phyloP scores from a whole-genome alignment of 2,888 invertebrate species.

The Seira sanloemensis region DNA sequence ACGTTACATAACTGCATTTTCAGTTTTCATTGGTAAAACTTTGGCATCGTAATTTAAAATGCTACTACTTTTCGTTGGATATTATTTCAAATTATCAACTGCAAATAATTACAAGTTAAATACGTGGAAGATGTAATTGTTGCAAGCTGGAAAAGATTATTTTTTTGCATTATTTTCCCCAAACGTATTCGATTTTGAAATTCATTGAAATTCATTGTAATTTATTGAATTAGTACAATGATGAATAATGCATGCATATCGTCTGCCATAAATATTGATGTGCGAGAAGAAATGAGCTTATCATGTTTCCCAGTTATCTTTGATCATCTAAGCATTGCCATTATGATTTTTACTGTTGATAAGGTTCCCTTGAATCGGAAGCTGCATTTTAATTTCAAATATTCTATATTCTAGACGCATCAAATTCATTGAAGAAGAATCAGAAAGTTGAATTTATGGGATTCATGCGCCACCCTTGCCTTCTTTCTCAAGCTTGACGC shows the following conservation, averaged over 20 bases:
- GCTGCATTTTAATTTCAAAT: no score
- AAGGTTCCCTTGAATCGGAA: background rate
- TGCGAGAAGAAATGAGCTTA: constrained; percentile 45
- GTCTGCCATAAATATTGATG: background rate
- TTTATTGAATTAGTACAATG: no score
- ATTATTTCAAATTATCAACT: no score
- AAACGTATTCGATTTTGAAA: background rate
- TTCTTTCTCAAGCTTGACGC: background rate
- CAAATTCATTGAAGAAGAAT: background rate
- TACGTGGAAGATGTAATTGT: no score
- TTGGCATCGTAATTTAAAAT: no score
- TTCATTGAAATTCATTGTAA: background rate
- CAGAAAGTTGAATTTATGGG: background rate
- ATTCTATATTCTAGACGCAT: constrained; percentile 1
- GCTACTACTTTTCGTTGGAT: no score
- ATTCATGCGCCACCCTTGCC: background rate
- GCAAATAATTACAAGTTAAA: no score
- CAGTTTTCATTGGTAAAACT: no score
- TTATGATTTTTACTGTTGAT: background rate
- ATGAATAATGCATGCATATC: background rate
- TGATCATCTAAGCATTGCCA: constrained; percentile 20
- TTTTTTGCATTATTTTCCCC: no score
- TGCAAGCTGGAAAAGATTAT: no score
- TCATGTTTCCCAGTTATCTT: constrained; percentile 31
- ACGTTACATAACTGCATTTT: no score